Base-by-base conservation (phyloP, 1,140 invertebrate species). In the Proctacanthus coquilletti region DNA sequence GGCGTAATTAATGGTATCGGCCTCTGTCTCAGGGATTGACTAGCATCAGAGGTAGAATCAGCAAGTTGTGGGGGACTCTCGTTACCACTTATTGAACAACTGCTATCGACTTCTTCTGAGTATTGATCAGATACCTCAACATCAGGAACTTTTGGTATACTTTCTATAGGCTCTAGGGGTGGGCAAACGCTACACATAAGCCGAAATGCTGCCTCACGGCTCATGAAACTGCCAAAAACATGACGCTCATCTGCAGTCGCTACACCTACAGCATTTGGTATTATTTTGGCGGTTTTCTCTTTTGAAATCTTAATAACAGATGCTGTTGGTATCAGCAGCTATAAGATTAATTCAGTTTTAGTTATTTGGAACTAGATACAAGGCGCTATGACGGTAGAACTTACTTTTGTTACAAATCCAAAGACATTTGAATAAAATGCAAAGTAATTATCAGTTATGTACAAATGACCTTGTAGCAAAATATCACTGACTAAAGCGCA, bases 361-460 rank as follows among this genome's bases (percentile, higher is more conserved):
- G 9, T n/a, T n/a, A 10, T 27, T 9, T n/a, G 9, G 9, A n/a
- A 27, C 25, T 27, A n/a, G n/a, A n/a, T n/a, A 27, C 9, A 27
- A 27, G 25, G n/a, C 9, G 25, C n/a, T 9, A 10, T 27, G n/a
- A n/a, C n/a, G n/a, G n/a, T n/a, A 8, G 3, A 38, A 18, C 43
- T 71, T 63, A 87, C 83, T 71, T 85, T 85, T 48, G 84, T 88
- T 37, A 91, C 81, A 62, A 88, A 85, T 40, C 86, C 87, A 61
- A 91, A 88, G 31, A 94, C 86, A 55, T 92, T 92, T 34, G 87
- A 92, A 63, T 94, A 88, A 67, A 94, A 94, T 36, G 86, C 87
- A 63, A 93, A 88, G 63, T 88, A 88, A 53, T 89, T 87, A 53
- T 83, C 77, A 27, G 87, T 89, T 47, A 93, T 86, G 65, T 91